Evolutionary conservation across 1,140 invertebrate species (phyloP), one percentile per base, ranked within the genome.

Genomic region (Micrasema longulum): DNA sequence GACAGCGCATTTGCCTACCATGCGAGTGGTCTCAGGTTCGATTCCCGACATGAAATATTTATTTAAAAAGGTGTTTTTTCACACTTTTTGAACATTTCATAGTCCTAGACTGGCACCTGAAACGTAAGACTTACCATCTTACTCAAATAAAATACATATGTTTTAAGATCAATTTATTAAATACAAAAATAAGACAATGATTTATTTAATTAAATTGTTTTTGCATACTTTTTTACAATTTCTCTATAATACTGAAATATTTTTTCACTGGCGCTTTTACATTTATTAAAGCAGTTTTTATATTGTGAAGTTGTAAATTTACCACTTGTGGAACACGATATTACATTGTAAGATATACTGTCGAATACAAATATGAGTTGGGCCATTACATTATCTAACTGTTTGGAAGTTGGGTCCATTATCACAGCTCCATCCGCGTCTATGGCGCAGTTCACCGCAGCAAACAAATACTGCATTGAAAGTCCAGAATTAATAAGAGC

Each of bases 401-500:
- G 78, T 11, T 68, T 74, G 0, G 77, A 72, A 6, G 88, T 82
- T 1, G 93, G 92, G 84, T 94, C 91, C 2, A 95, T 68, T 55
- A 91, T 79, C 14, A 94, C 81, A 52, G 90, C 82, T 2, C 88
- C 90, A 1, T 88, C 74, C 11, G 87, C 81, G 68, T 90, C 86
- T 11, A 96, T 85, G 65, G 89, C 89, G 81, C 92, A 93, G 48
- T 87, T 86, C 0, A 93, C 87, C 0, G 92, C 92, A n/a, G 92
- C 93, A 74, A 96, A 88, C 31, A 91, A 87, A 79, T 88, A 92
- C 72, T 91, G 91, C 89, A 97, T 91, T 11, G 91, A 86, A 12
- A 96, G 80, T 22, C 93, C 91, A 1, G 93, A 90, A 82, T 95
- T 91, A 5, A 96, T 85, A 36, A 96, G 81, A 0, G 94, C 93